Evolutionary conservation across 2,113 vertebrate species (phyloP).

Genomic region (Rhabdomys dilectus): DNA sequence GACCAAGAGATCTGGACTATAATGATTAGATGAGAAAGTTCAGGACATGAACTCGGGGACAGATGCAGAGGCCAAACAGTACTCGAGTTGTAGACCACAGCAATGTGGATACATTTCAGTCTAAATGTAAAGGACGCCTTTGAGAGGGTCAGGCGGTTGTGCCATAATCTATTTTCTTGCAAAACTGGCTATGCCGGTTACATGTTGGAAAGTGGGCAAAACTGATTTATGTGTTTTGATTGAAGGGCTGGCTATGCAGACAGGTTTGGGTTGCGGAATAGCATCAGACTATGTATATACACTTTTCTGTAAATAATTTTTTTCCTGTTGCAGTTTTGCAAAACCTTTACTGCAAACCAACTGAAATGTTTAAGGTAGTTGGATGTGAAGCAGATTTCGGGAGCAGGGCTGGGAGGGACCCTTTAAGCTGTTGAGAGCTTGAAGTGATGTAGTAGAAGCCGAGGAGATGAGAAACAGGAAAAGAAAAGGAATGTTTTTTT

Average conservation of each 20-base stretch:
- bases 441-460: not conserved
- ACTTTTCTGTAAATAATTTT: not conserved
- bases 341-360: not conserved
- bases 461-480: not conserved
- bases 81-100: not conserved
- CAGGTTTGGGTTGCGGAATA: not conserved
- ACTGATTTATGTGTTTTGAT: not conserved
- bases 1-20: not conserved
- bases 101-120: not conserved
- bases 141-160: not conserved
- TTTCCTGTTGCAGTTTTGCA: not conserved
- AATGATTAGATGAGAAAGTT: not conserved
- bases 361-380: not conserved
- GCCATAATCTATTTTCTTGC: not conserved
- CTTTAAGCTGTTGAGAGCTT: not conserved
- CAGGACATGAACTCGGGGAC: not conserved
- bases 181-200: not conserved
- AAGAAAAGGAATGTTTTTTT: not conserved
- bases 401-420: not conserved
- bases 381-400: not conserved
- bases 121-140: not conserved
- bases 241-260: not conserved
- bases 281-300: not conserved
- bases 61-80: not conserved
- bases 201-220: not conserved